A percentile compares a stretch with the other conserved stretches of the same genome.
Conservation (phyloP, 2,888 invertebrate species). For the Catonia carolina region DNA sequence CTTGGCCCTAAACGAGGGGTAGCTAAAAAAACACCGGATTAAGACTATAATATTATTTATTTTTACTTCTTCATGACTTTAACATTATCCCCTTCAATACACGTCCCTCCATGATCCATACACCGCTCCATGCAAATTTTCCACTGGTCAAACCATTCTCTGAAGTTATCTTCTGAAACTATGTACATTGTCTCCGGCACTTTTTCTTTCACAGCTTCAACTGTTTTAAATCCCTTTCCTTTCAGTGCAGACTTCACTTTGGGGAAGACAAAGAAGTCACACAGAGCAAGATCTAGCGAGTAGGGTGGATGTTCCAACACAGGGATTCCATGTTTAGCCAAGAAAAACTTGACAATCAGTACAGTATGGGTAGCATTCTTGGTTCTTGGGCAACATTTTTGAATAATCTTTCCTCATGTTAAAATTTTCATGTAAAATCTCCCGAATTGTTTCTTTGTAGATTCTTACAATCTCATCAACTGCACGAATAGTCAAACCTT, state of each 20-base stretch:
- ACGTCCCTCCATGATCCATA: constrained; percentile 11
- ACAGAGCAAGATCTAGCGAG: constrained; percentile 29
- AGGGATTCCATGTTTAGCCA: constrained; percentile 31
- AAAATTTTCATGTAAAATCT: not conserved
- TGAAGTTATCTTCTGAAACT: constrained; percentile 17
- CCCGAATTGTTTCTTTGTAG: too few species aligned
- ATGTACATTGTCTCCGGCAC: constrained; percentile 28
- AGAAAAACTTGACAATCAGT: constrained; percentile 30
- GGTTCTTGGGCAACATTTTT: constrained; percentile 25
- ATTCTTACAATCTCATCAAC: too few species aligned
- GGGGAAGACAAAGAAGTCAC: constrained; percentile 30
- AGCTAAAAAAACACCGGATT: constrained; percentile 9
- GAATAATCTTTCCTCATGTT: not conserved
- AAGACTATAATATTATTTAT: not conserved
- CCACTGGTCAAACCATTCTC: constrained; percentile 28
- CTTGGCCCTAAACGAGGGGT: too few species aligned
- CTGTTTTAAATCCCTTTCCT: constrained; percentile 1
- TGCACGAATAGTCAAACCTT: not conserved
- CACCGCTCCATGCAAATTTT: constrained; percentile 16
- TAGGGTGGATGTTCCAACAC: constrained; percentile 29
- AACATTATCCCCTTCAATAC: not conserved
- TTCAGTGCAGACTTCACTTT: constrained; percentile 19
- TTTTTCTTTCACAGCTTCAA: constrained; percentile 26
- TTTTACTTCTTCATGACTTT: not conserved
- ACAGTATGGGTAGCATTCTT: constrained; percentile 32